phyloP scores from a whole-genome alignment of 1,140 invertebrate species.

The Danaus plexippus region DNA sequence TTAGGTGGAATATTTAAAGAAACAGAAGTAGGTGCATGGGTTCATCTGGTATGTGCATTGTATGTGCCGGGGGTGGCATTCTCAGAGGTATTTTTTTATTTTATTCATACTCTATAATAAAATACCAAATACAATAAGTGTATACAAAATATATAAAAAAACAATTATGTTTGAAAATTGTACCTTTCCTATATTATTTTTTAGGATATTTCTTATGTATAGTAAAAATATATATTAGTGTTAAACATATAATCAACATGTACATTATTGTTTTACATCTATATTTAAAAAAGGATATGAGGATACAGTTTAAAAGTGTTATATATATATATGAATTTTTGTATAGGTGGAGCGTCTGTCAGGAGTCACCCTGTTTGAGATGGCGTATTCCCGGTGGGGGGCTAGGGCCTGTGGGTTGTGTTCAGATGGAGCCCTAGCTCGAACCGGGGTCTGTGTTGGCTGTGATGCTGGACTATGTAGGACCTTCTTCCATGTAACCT shows the following conservation, averaged over 20 bases:
- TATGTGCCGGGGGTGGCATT: slow-evolving; percentile 98
- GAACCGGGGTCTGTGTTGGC: slow-evolving; percentile 94
- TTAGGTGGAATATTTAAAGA: slow-evolving; percentile 95
- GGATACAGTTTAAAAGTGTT: background rate
- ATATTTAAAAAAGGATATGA: no score
- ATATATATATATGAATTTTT: slow-evolving; percentile 7
- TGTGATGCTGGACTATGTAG: slow-evolving; percentile 99
- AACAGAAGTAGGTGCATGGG: slow-evolving; percentile 97
- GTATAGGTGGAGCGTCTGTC: slow-evolving; percentile 84
- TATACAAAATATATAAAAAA: no score
- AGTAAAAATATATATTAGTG: no score
- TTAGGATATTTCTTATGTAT: no score
- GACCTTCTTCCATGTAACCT: slow-evolving; percentile 98
- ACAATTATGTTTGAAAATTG: no score
- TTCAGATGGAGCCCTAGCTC: slow-evolving; percentile 86
- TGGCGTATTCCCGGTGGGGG: slow-evolving; percentile 96
- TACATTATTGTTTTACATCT: no score
- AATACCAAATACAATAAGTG: no score
- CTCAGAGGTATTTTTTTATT: slow-evolving; percentile 78
- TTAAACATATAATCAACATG: no score
- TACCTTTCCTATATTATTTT: no score
- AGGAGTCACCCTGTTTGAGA: slow-evolving; percentile 93
- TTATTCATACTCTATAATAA: background rate
- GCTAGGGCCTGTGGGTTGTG: slow-evolving; percentile 90
- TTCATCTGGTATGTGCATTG: slow-evolving; percentile 96